These are phyloP conservation scores for Holocentrus rufus DNA, from an alignment of 2,797 vertebrate genomes.

Conservation along the genomic window DNA sequence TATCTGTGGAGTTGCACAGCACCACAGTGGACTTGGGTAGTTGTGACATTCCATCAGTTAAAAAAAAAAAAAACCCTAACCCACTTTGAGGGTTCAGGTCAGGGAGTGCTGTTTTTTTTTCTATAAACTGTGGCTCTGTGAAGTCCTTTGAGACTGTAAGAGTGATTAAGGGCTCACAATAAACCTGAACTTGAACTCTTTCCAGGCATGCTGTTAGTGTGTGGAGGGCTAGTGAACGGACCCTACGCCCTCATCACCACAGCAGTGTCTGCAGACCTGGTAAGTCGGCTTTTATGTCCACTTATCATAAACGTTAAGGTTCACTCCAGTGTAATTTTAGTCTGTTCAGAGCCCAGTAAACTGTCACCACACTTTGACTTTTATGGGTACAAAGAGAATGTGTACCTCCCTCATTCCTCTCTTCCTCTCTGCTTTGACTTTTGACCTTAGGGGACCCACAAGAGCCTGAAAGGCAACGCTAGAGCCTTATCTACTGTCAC, in stretches of 20 bases:
- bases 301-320: neutral
- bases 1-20: too few species aligned
- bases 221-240: slow-evolving; percentile 91
- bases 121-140: too few species aligned
- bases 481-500: slow-evolving; percentile 93
- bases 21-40: neutral
- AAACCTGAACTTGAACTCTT: neutral
- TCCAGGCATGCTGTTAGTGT: slow-evolving; percentile 90
- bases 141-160: too few species aligned
- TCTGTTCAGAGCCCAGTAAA: too few species aligned
- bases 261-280: slow-evolving; percentile 94
- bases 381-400: too few species aligned
- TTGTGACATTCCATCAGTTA: neutral
- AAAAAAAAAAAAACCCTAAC: neutral
- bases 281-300: slow-evolving; percentile 69
- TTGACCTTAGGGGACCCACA: slow-evolving; percentile 88
- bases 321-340: neutral
- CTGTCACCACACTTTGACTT: too few species aligned
- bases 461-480: slow-evolving; percentile 91
- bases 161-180: too few species aligned
- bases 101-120: too few species aligned
- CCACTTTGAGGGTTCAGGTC: too few species aligned
- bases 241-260: slow-evolving; percentile 96
- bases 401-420: neutral
- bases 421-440: slow-evolving; percentile 6